Evolutionary conservation across 2,113 vertebrate species (phyloP), one percentile per base, ranked within the genome.

Genomic region (Perognathus longimembris): DNA sequence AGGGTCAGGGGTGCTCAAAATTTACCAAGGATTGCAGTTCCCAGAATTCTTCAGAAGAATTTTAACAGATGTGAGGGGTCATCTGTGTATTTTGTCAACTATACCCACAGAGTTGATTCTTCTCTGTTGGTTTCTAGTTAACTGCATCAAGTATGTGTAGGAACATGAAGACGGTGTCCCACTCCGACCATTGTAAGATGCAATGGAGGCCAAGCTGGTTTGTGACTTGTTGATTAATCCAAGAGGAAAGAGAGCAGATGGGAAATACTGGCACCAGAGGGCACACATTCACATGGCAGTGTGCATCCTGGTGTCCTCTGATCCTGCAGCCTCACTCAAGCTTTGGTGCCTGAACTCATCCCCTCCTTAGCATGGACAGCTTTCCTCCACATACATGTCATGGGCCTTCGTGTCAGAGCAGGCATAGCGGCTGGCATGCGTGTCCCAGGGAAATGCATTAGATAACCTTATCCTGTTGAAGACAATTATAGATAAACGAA

Each of bases 241-340:
- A 24, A 5, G 26, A 50, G 24, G 54, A 74, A 26, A 50, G 28
- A 81, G 54, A 92, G 24, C 18, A 2, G 34, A 38, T 77, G 70
- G 88, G 94, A 96, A 89, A 82, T 15, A 11, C 79, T 24, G 45
- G 74, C 24, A 74, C 73, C 38, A 93, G 93, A 87, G 36, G 50
- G n/a, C 26, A 32, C 40, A 50, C 64, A 59, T 71, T 34, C 17
- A 84, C 95, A 85, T 15, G 63, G 30, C 64, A 90, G 21, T 45
- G 57, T 64, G 34, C 77, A 83, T 93, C 90, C 59, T 64, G 82
- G 83, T 10, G 66, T 11, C 24, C 28, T 1, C 54, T 40, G 57
- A 36, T 32, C 67, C 75, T 85, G 95, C 21, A 30, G 3, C 45
- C 76, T 81, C 18, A 70, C 45, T 28, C n/a, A 28, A 89, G 90